These are phyloP conservation scores for Grus americana DNA, from an alignment of 2,113 vertebrate genomes.

Conservation along the genomic window DNA sequence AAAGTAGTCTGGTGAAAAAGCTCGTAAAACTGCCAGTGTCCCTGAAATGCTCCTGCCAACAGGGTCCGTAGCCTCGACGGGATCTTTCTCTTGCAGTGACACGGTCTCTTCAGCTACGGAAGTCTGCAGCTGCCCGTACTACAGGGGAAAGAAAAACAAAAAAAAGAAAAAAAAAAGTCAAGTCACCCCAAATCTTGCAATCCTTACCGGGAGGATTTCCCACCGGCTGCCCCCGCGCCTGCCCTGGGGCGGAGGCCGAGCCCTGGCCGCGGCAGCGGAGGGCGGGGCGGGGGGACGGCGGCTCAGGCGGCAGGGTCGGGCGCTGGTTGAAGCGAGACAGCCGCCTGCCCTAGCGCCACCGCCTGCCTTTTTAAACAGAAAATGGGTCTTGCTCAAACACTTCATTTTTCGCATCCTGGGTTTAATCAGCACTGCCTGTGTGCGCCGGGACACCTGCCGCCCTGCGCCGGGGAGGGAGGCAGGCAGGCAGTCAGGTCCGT, in stretches of 20 bases:
- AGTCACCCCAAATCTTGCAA: background rate
- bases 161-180: too few species aligned
- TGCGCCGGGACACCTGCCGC: background rate
- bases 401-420: background rate
- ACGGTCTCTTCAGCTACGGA: rapidly evolving
- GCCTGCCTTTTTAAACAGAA: background rate
- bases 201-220: background rate
- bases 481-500: background rate
- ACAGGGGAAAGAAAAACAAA: too few species aligned
- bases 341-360: rapidly evolving
- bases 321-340: background rate
- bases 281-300: too few species aligned
- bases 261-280: background rate
- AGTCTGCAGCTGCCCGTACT: rapidly evolving
- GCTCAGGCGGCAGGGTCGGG: too few species aligned
- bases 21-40: too few species aligned
- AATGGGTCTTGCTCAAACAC: background rate
- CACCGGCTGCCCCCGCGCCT: too few species aligned
- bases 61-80: too few species aligned
- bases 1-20: background rate
- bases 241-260: background rate
- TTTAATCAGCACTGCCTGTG: background rate
- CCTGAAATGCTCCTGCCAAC: background rate
- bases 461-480: background rate
- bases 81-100: background rate